Evolutionary conservation across 2,888 invertebrate species (phyloP).

Genomic region (Tipula unca): DNA sequence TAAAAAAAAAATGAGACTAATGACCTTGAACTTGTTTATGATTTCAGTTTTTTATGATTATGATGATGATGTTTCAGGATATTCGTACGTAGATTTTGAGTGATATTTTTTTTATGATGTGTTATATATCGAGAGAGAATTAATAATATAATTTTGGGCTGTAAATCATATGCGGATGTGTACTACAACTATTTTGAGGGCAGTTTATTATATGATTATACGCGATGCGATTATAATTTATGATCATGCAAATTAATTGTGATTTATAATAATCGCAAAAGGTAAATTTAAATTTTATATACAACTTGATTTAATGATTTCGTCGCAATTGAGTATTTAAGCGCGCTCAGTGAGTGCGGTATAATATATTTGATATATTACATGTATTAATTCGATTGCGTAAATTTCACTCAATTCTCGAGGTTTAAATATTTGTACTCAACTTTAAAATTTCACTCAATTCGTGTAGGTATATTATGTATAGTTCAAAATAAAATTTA

Average conservation of each 20-base stretch:
- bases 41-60: neutral
- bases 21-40: conserved; percentile 19
- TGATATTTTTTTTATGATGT: neutral
- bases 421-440: too few relatives aligned
- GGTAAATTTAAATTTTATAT: too few relatives aligned
- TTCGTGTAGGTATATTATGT: too few relatives aligned
- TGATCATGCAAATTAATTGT: neutral
- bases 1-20: neutral
- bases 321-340: too few relatives aligned
- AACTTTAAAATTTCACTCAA: too few relatives aligned
- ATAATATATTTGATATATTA: too few relatives aligned
- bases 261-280: neutral
- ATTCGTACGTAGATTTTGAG: neutral
- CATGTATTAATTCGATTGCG: too few relatives aligned
- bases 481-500: too few relatives aligned
- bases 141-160: neutral
- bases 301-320: too few relatives aligned
- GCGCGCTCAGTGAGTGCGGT: too few relatives aligned
- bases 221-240: neutral
- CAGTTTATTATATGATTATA: neutral
- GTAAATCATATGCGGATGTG: neutral
- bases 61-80: conserved; percentile 14
- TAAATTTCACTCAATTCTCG: too few relatives aligned
- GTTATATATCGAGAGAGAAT: neutral
- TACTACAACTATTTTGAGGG: neutral